phyloP scores from a whole-genome alignment of 2,797 vertebrate genomes.

The Myripristis jacobus region DNA sequence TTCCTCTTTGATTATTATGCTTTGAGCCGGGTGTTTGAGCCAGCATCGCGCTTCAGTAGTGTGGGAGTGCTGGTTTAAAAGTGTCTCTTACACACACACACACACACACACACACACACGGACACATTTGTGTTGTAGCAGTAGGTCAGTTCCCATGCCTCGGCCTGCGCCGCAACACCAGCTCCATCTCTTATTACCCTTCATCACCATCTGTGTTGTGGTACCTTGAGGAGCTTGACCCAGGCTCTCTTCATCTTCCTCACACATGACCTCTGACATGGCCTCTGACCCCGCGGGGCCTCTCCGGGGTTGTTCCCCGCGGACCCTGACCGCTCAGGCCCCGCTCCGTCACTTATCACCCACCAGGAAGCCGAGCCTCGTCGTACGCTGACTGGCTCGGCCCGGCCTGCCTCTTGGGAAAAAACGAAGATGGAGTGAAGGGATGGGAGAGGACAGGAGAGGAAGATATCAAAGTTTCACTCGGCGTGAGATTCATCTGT shows the following conservation, averaged over 20 bases:
- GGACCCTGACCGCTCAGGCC: constrained; percentile 61
- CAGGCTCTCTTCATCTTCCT: constrained; percentile 74
- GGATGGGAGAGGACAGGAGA: constrained; percentile 58
- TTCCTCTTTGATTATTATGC: constrained; percentile 70
- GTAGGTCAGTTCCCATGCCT: constrained; percentile 64
- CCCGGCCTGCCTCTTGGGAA: constrained; percentile 40
- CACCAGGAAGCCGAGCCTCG: constrained; percentile 68
- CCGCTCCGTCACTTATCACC: constrained; percentile 78
- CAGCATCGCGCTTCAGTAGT: constrained; percentile 49
- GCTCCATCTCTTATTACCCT: constrained; percentile 57
- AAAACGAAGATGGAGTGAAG: constrained; percentile 47
- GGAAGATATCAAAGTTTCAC: constrained; percentile 60
- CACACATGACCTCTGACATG: constrained; percentile 70
- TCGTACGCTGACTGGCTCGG: constrained; percentile 54
- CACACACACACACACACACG: constrained; percentile 24
- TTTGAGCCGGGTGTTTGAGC: constrained; percentile 51
- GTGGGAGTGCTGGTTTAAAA: constrained; percentile 31
- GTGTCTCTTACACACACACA: constrained; percentile 1
- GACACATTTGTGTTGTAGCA: constrained; percentile 6
- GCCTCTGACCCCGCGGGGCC: constrained; percentile 60
- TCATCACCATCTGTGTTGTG: constrained; percentile 70
- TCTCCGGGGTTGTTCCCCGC: constrained; percentile 54
- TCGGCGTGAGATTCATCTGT: constrained; percentile 59
- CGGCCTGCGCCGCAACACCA: constrained; percentile 11
- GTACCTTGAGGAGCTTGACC: constrained; percentile 59